Conservation (phyloP, 2,113 vertebrate species). For the Seriola quinqueradiata region DNA sequence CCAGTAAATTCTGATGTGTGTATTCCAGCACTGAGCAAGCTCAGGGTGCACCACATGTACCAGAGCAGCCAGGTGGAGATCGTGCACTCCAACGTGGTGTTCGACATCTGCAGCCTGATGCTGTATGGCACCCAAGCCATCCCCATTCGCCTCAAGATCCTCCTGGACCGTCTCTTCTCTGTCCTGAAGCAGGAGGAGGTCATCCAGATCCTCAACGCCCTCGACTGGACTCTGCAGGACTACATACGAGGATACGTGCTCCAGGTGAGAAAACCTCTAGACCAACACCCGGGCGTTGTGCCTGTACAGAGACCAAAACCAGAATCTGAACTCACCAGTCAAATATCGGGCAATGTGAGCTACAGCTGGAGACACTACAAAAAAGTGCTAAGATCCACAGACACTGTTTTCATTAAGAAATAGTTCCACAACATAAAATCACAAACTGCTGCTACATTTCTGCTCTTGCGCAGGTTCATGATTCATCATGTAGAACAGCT, state of each 20-base stretch:
- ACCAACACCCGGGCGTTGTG: not conserved
- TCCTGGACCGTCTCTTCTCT: constrained; percentile 97
- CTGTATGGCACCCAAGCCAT: constrained; percentile 97
- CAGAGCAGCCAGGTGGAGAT: constrained; percentile 97
- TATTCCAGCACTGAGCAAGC: constrained; percentile 93
- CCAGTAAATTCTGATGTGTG: constrained; percentile 8
- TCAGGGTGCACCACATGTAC: constrained; percentile 92
- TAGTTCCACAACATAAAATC: not conserved
- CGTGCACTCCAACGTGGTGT: constrained; percentile 97
- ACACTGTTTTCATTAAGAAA: not conserved
- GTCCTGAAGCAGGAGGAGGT: constrained; percentile 98
- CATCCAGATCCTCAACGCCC: constrained; percentile 93
- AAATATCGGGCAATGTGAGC: not conserved
- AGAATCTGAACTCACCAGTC: too few species aligned
- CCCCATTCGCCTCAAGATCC: constrained; percentile 97
- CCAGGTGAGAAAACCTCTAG: constrained; percentile 83
- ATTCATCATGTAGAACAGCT: not conserved
- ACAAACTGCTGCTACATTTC: not conserved
- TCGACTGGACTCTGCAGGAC: constrained; percentile 98
- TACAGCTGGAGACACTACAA: not conserved
- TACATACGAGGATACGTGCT: constrained; percentile 98
- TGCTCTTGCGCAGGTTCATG: not conserved
- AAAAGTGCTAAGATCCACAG: not conserved
- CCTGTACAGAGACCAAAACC: not conserved
- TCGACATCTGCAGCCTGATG: constrained; percentile 99